Conservation (phyloP, 2,888 invertebrate species). For the Allophyes oxyacanthae region DNA sequence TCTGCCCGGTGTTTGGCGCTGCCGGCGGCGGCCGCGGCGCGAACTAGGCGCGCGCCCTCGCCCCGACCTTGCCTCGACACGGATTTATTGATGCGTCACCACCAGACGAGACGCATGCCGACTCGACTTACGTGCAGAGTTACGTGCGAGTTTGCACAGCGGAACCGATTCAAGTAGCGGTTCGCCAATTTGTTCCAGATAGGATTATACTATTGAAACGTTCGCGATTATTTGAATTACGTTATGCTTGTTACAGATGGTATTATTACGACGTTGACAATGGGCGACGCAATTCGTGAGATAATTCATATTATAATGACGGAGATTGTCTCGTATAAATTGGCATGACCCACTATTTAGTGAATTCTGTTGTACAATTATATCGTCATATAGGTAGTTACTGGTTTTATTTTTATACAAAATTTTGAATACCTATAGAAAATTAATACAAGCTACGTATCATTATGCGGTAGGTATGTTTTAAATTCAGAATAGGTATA, state of each 20-base stretch:
- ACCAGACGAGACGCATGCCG: slow-evolving; percentile 59
- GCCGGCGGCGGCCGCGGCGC: slow-evolving; percentile 62
- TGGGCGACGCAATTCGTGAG: slow-evolving; percentile 43
- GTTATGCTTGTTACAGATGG: slow-evolving; percentile 39
- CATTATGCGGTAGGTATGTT: too few species aligned
- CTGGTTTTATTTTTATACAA: slow-evolving; percentile 9
- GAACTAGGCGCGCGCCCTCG: slow-evolving; percentile 83
- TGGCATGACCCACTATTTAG: slow-evolving; percentile 27
- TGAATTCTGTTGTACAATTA: slow-evolving; percentile 6
- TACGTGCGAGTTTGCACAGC: slow-evolving; percentile 61
- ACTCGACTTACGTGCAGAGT: slow-evolving; percentile 50
- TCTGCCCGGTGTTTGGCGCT: slow-evolving; percentile 76
- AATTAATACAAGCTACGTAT: too few species aligned
- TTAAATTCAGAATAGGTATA: too few species aligned
- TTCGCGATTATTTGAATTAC: slow-evolving; percentile 51
- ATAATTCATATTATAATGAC: slow-evolving; percentile 48
- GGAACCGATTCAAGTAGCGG: slow-evolving; percentile 61
- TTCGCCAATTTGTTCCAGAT: slow-evolving; percentile 53
- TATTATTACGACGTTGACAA: slow-evolving; percentile 53
- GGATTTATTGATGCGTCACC: slow-evolving; percentile 87
- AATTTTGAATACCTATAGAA: too few species aligned
- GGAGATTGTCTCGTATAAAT: slow-evolving; percentile 46
- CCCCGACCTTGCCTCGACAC: slow-evolving; percentile 86
- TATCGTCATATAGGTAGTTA: too few species aligned
- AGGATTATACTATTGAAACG: slow-evolving; percentile 45